phyloP scores from a whole-genome alignment of 2,797 vertebrate species.

The Hydrophis major region DNA sequence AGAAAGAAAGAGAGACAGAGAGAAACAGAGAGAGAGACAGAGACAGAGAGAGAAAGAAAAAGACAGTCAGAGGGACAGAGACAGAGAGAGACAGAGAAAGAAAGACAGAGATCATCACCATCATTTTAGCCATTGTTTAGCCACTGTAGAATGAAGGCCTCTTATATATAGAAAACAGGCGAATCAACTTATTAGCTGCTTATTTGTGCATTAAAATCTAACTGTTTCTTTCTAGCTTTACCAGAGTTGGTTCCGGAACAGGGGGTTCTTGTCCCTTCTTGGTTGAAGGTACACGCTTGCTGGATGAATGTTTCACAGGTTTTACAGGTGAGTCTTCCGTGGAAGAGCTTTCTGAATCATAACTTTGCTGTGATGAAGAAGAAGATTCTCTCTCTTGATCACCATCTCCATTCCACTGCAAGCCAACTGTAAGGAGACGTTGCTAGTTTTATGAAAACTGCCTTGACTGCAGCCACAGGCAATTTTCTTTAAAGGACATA shows the following conservation, averaged over 20 bases:
- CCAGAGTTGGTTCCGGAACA: not conserved
- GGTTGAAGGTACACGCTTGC: slow-evolving; percentile 11
- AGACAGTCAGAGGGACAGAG: too few species aligned
- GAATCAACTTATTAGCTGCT: not conserved
- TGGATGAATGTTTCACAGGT: slow-evolving; percentile 15
- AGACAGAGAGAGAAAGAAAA: too few species aligned
- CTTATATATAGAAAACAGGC: not conserved
- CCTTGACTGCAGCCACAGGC: not conserved
- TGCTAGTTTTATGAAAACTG: not conserved
- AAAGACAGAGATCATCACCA: not conserved
- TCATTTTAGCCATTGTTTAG: not conserved
- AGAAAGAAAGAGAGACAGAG: rapidly evolving
- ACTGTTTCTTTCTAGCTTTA: not conserved
- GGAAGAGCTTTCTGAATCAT: not conserved
- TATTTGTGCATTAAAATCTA: not conserved
- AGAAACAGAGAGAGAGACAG: too few species aligned
- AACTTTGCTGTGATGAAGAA: slow-evolving; percentile 17
- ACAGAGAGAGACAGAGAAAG: too few species aligned
- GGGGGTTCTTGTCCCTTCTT: slow-evolving; percentile 57
- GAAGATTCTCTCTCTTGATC: not conserved
- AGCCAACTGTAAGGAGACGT: not conserved
- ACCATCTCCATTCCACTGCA: slow-evolving; percentile 42
- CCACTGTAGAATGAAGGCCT: not conserved
- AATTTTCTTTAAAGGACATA: not conserved
- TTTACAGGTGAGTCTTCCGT: slow-evolving; percentile 49